Evolutionary conservation across 2,113 vertebrate species (phyloP).

Genomic region (Phocoena phocoena): DNA sequence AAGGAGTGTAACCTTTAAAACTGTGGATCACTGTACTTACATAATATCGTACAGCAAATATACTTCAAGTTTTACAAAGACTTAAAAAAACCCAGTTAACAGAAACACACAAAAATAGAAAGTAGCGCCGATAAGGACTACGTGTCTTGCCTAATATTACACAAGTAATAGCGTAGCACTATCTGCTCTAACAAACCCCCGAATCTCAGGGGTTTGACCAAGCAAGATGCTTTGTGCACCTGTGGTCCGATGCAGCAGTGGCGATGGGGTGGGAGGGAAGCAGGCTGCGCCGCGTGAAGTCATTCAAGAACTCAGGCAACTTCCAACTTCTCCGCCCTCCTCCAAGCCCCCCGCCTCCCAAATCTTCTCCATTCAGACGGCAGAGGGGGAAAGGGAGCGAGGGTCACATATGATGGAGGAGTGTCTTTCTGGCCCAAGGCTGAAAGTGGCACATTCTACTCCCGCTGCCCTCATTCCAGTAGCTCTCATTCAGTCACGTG

Average conservation of each 20-base stretch:
- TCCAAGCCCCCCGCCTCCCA: background rate
- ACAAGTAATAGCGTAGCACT: background rate
- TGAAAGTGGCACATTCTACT: background rate
- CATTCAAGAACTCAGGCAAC: background rate
- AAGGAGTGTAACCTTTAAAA: background rate
- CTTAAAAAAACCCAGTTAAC: background rate
- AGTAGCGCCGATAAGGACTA: background rate
- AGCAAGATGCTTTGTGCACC: background rate
- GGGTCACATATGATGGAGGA: background rate
- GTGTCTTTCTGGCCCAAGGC: background rate
- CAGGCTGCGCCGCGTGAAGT: background rate
- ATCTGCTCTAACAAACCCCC: background rate
- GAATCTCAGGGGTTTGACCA: background rate
- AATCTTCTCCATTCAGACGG: background rate
- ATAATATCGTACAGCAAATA: background rate
- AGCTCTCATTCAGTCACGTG: background rate
- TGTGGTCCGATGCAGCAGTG: accelerated
- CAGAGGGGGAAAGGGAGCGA: background rate
- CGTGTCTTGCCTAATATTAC: background rate
- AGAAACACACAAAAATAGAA: background rate
- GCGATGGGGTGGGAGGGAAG: accelerated
- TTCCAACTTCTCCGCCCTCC: background rate
- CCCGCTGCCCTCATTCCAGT: background rate
- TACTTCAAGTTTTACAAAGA: background rate
- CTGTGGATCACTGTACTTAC: background rate